Evolutionary conservation across 2,797 vertebrate species (phyloP).

Genomic region (Netta rufina): DNA sequence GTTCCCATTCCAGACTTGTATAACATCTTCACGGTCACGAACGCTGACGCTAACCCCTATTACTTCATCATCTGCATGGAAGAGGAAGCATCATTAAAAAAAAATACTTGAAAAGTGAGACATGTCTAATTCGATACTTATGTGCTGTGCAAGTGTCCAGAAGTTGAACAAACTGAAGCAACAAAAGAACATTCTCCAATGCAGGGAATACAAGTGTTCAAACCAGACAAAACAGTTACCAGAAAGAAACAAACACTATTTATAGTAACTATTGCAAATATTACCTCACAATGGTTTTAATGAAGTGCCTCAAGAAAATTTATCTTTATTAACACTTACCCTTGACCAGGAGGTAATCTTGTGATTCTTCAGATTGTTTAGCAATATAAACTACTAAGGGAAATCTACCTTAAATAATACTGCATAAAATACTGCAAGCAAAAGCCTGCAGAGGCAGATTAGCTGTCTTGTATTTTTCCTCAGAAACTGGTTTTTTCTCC

Average conservation of each 20-base stretch:
- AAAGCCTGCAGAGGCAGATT: background rate
- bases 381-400: background rate
- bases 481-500: background rate
- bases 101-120: conserved; percentile 5
- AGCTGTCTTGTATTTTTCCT: too few relatives aligned
- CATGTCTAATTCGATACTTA: background rate
- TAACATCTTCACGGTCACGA: conserved; percentile 90
- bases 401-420: background rate
- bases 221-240: conserved; percentile 41
- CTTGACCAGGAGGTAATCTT: background rate
- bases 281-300: conserved; percentile 14
- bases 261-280: conserved; percentile 17
- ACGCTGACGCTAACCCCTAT: conserved; percentile 94
- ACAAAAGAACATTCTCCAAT: background rate
- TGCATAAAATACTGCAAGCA: background rate
- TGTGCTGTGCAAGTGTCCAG: background rate
- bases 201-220: background rate
- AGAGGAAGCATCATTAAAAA: background rate
- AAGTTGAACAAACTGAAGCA: background rate
- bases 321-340: background rate
- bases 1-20: conserved; percentile 96
- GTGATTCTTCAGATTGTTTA: background rate
- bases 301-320: background rate
- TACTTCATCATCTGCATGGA: conserved; percentile 90
- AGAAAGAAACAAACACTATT: conserved; percentile 3